These are phyloP conservation scores for Mastomys coucha DNA, from an alignment of 2,113 vertebrate genomes.

Conservation along the genomic window DNA sequence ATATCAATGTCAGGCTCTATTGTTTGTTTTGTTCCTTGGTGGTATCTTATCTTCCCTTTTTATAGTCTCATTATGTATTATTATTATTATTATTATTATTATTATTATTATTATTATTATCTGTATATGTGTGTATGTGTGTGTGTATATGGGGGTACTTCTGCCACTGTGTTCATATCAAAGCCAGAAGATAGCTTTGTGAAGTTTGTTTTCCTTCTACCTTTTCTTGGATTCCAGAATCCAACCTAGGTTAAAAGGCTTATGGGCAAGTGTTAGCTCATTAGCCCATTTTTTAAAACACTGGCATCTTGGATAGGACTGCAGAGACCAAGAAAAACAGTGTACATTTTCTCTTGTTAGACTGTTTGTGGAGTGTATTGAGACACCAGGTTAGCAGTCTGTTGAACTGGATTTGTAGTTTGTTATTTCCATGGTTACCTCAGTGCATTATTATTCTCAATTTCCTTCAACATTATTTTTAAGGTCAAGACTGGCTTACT, in stretches of 20 bases:
- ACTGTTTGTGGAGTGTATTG: neutral
- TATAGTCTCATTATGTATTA: neutral
- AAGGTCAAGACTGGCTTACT: neutral
- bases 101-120: no score
- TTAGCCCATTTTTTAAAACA: neutral
- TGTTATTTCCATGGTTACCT: neutral
- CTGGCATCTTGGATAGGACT: neutral
- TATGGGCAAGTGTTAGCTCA: neutral
- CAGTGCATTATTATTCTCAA: neutral
- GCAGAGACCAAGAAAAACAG: neutral
- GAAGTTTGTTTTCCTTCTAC: neutral
- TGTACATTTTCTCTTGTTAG: neutral
- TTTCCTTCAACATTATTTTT: conserved; percentile 5
- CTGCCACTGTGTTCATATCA: neutral
- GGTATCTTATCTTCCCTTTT: neutral
- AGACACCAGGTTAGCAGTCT: neutral
- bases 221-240: neutral
- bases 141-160: neutral
- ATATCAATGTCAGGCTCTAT: neutral
- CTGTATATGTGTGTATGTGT: neutral
- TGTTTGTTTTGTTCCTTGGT: neutral
- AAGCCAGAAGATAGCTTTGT: neutral
- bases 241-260: neutral
- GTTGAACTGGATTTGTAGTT: neutral
- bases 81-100: no score